Evolutionary conservation across 2,888 invertebrate genomes (phyloP), one percentile per base, ranked within the genome.

Genomic region (Microdon myrmicae): DNA sequence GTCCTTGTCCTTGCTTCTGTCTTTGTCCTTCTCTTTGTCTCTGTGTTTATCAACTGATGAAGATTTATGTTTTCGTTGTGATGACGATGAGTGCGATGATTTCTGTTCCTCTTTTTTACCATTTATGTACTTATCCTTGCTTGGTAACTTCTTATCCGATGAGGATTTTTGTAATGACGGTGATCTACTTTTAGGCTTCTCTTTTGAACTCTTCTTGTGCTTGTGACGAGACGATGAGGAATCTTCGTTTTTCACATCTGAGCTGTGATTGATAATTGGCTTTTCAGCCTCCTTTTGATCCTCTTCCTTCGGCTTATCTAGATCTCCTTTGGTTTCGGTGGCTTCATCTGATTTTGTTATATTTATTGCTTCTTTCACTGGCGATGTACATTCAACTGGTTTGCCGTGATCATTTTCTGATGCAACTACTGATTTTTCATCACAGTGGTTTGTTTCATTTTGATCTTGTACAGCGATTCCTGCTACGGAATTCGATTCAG

Each of bases 11-110:
- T 35, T 51, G 2, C 12, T 34, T 20, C 48, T 67, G 0, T 68
- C 69, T 13, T 61, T 56, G 1, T 38, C 34, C 4, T 35, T n/a
- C n/a, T n/a, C n/a, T n/a, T n/a, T n/a, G n/a, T n/a, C n/a, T n/a
- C n/a, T n/a, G n/a, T n/a, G n/a, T n/a, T n/a, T n/a, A n/a, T n/a
- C n/a, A n/a, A 41, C 41, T n/a, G 10, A 58, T 22, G 32, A 23
- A 29, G 60, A 56, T 56, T 67, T 70, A 17, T 67, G 66, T 26
- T 68, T 69, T 25, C 68, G 61, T n/a, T 51, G 37, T 4, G 68
- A 60, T 4, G 66, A 60, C 1, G 47, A 47, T 32, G 44, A 44
- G 12, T 31, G n/a, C 1, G 49, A 34, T n/a, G 51, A 43, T 17
- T 64, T 54, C 3, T 55, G 32, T 4, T 64, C 58, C 16, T 56